These are phyloP conservation scores for Noctuana brunneofusca DNA, from an alignment of 2,888 invertebrate genomes.

Conservation along the genomic window DNA sequence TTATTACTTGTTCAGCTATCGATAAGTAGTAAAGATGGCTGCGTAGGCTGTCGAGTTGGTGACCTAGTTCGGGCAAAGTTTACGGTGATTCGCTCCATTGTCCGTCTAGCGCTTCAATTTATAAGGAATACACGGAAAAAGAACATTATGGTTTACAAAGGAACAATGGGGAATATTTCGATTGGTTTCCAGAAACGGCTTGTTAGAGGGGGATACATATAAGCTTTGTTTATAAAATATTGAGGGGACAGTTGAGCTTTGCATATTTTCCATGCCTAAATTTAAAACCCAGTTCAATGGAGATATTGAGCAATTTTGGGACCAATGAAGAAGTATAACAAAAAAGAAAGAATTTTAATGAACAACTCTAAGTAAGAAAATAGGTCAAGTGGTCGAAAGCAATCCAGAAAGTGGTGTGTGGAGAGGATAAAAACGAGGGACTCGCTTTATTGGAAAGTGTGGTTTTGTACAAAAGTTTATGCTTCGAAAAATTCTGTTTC, in stretches of 20 bases:
- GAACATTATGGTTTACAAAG: constrained; percentile 13
- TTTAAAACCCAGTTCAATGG: too few relatives aligned
- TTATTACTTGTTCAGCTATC: constrained; percentile 18
- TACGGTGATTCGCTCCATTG: constrained; percentile 30
- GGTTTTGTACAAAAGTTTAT: neutral
- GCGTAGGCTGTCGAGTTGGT: constrained; percentile 28
- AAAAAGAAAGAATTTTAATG: neutral
- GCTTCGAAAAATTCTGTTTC: neutral
- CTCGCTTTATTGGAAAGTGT: constrained; percentile 3
- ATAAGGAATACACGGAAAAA: constrained; percentile 25
- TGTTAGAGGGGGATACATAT: neutral
- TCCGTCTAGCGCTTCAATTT: constrained; percentile 29
- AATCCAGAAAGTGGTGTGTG: constrained; percentile 2
- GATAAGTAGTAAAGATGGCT: constrained; percentile 28
- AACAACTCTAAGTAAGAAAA: neutral
- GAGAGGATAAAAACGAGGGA: neutral
- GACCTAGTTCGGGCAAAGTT: constrained; percentile 28
- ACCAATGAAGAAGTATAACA: neutral
- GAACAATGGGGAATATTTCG: neutral
- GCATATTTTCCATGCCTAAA: neutral
- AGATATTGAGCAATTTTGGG: neutral
- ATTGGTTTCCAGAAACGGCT: neutral
- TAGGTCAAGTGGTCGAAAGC: constrained; percentile 1
- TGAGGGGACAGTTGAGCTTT: neutral
- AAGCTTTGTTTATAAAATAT: too few relatives aligned